These are phyloP conservation scores for Rhincodon typus DNA, from an alignment of 2,797 vertebrate species.

Conservation along the genomic window DNA sequence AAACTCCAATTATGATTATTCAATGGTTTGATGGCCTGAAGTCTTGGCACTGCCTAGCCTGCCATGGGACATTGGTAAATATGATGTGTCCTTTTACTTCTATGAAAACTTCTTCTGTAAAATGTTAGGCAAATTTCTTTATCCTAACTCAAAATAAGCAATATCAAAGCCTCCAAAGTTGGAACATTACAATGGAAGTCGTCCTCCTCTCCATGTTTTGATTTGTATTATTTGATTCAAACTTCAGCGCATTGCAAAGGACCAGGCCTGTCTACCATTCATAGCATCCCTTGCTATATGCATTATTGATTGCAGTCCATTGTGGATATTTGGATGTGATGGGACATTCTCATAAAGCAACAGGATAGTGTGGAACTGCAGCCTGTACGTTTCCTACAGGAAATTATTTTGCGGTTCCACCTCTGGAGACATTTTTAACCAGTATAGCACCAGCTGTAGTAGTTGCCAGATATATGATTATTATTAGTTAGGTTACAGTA, in stretches of 20 bases:
- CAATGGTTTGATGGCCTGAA: not conserved
- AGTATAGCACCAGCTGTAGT: not conserved
- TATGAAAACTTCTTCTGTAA: not conserved
- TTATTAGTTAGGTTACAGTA: not conserved
- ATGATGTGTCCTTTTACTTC: not conserved
- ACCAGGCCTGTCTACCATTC: not conserved
- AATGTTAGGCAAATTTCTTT: not conserved
- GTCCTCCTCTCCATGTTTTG: not conserved
- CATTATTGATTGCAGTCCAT: too few species aligned
- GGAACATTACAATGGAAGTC: not conserved
- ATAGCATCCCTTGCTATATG: too few species aligned
- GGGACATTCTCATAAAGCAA: too few species aligned
- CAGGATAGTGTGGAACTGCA: not conserved
- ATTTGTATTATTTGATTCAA: not conserved
- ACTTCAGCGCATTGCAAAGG: not conserved
- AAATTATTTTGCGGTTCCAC: not conserved
- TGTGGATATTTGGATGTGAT: too few species aligned
- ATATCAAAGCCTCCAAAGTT: not conserved
- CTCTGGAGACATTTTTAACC: not conserved
- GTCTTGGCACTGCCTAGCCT: not conserved
- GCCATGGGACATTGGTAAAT: not conserved
- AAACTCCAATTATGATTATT: not conserved
- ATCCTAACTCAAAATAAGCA: not conserved
- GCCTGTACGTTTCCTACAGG: not conserved
- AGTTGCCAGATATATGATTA: not conserved